phyloP scores from a whole-genome alignment of 2,888 invertebrate species.

The Liopterus haemorrhoidalis region DNA sequence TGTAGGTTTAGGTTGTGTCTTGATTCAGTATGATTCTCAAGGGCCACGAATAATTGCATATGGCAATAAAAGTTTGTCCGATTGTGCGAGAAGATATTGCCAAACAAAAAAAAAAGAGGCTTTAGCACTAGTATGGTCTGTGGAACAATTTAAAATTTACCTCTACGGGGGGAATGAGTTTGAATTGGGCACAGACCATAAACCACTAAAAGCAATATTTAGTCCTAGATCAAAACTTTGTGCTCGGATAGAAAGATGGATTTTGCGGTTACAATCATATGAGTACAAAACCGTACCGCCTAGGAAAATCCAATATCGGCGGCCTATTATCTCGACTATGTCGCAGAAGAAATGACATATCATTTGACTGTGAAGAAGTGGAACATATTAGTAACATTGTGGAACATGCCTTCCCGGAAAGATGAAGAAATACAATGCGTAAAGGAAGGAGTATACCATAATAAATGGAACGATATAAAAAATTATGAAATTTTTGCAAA shows the following conservation, averaged over 20 bases:
- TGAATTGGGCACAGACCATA: constrained; percentile 36
- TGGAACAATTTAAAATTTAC: constrained; percentile 40
- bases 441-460: constrained; percentile 7
- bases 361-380: too few species aligned
- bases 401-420: too few species aligned
- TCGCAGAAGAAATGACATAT: too few species aligned
- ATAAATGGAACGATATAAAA: constrained; percentile 18
- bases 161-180: constrained; percentile 41
- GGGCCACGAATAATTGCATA: constrained; percentile 19
- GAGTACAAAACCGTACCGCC: constrained; percentile 35
- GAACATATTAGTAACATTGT: too few species aligned
- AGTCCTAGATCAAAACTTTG: constrained; percentile 35
- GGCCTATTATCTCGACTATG: too few species aligned
- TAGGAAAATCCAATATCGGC: constrained; percentile 27
- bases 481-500: constrained; percentile 28
- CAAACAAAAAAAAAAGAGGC: constrained; percentile 36
- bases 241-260: constrained; percentile 38
- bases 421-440: too few species aligned
- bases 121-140: constrained; percentile 38
- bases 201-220: constrained; percentile 40
- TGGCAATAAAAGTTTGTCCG: constrained; percentile 21
- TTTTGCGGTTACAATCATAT: too few species aligned
- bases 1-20: constrained; percentile 36
- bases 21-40: constrained; percentile 26
- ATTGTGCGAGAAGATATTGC: constrained; percentile 27